Conservation (phyloP, 2,888 invertebrate species). For the Lymantria dispar region DNA sequence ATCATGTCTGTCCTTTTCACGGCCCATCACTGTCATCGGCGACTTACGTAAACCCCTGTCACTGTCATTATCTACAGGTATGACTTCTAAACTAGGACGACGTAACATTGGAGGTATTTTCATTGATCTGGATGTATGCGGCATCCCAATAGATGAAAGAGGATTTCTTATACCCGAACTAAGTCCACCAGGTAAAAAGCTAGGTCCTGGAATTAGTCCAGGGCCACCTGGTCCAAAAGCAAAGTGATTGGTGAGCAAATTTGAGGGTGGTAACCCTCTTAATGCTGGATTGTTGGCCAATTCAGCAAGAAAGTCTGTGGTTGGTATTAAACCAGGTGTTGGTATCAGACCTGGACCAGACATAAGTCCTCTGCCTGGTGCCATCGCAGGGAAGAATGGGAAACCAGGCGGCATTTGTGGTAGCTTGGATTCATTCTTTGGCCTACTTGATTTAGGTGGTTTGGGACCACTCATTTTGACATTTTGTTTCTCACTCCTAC, state of each 20-base stretch:
- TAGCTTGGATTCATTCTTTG: conserved; percentile 68
- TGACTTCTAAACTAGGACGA: conserved; percentile 81
- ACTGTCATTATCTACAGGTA: conserved; percentile 77
- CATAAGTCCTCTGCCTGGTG: conserved; percentile 80
- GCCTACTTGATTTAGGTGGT: conserved; percentile 62
- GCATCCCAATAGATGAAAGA: conserved; percentile 75
- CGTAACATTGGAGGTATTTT: conserved; percentile 83
- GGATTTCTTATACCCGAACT: conserved; percentile 74
- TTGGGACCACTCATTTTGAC: conserved; percentile 58
- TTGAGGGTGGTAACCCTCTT: conserved; percentile 63
- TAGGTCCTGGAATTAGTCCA: conserved; percentile 84
- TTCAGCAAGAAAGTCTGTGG: conserved; percentile 65
- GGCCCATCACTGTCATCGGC: conserved; percentile 39
- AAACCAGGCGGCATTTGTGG: conserved; percentile 70
- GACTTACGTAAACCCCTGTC: conserved; percentile 66
- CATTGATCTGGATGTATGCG: conserved; percentile 82
- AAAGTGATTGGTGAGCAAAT: conserved; percentile 77
- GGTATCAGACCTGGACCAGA: conserved; percentile 78
- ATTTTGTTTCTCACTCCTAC: conserved; percentile 62
- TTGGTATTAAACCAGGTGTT: conserved; percentile 75
- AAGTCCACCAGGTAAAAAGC: conserved; percentile 59
- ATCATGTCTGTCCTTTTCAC: conserved; percentile 70
- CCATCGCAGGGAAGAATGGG: conserved; percentile 70
- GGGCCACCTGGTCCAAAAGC: conserved; percentile 80
- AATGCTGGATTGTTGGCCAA: conserved; percentile 73